A percentile compares a stretch with the other conserved stretches of the same genome.
Conservation (phyloP, 2,888 invertebrate species). For the Platycheirus albimanus region DNA sequence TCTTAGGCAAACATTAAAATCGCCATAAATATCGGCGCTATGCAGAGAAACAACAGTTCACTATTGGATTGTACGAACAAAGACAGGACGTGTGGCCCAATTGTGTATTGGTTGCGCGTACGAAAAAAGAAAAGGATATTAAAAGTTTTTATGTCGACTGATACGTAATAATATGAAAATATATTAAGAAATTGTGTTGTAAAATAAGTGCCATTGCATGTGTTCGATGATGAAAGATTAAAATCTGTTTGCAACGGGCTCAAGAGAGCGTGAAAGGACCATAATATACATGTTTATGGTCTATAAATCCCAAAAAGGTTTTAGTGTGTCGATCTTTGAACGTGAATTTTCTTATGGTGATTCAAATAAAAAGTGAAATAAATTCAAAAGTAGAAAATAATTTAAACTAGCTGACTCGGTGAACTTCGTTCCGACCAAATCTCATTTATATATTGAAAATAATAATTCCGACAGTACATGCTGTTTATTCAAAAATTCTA, state of each 20-base stretch:
- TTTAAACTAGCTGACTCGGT: no score
- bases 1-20: slow-evolving; percentile 57
- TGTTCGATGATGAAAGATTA: slow-evolving; percentile 44
- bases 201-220: slow-evolving; percentile 52
- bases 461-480: no score
- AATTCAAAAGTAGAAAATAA: no score
- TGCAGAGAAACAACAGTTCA: slow-evolving; percentile 4
- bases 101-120: slow-evolving; percentile 51
- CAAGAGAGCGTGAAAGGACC: background rate
- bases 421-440: no score
- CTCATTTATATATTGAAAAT: no score
- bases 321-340: background rate
- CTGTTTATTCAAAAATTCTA: no score
- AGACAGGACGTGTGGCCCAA: background rate
- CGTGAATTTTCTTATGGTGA: background rate
- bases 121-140: slow-evolving; percentile 40
- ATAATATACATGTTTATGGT: slow-evolving; percentile 33
- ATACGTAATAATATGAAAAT: slow-evolving; percentile 38
- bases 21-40: slow-evolving; percentile 48
- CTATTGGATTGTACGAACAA: slow-evolving; percentile 2
- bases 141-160: slow-evolving; percentile 56
- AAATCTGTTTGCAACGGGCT: slow-evolving; percentile 33
- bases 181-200: slow-evolving; percentile 38
- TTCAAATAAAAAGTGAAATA: background rate
- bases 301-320: slow-evolving; percentile 42